Evolutionary conservation across 2,888 invertebrate species (phyloP), one percentile per base, ranked within the genome.

Genomic region (Drosophila histrio): DNA sequence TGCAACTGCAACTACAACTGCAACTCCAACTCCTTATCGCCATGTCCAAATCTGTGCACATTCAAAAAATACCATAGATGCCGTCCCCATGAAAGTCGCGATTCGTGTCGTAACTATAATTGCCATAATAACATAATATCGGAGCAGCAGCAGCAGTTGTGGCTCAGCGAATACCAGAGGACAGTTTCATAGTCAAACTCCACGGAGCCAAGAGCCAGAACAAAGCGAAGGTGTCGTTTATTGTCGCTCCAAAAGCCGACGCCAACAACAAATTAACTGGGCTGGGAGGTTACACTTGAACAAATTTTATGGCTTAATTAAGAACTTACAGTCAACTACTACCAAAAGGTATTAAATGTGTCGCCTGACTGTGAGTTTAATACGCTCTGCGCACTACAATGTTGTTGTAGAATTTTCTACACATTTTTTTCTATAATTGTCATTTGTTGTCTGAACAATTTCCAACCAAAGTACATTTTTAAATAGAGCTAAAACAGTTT

Each of bases 101-200:
- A 73, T 67, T 83, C 87, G 83, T 84, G 88, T 74, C 77, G 77
- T 74, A 86, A 69, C 86, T 79, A 85, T 88, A 88, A 85, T 88
- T 87, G 85, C 86, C 69, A 80, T 86, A 86, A 86, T 86, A 89
- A 86, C 86, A 87, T 86, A 85, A 88, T 88, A 87, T 79, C 72
- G 30, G 13, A 64, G 73, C 62, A 28, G 72, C 28, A 22, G 61
- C 2, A 64, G 73, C 62, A 28, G 72, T 32, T 26, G 61, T 2
- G 4, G n/a, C n/a, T 30, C 52, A 15, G 21, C 39, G 32, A 54
- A 61, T 61, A 43, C 66, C 77, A 77, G 30, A 46, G 30, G 24
- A 59, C 41, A 52, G 13, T 34, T 43, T 5, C 44, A 44, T 24
- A 41, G 32, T n/a, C 19, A 5, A 24, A 47, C 6, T 17, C 19